These are phyloP conservation scores for Parauchenoglanis ngamensis DNA, from an alignment of 2,797 vertebrate genomes.

Conservation along the genomic window DNA sequence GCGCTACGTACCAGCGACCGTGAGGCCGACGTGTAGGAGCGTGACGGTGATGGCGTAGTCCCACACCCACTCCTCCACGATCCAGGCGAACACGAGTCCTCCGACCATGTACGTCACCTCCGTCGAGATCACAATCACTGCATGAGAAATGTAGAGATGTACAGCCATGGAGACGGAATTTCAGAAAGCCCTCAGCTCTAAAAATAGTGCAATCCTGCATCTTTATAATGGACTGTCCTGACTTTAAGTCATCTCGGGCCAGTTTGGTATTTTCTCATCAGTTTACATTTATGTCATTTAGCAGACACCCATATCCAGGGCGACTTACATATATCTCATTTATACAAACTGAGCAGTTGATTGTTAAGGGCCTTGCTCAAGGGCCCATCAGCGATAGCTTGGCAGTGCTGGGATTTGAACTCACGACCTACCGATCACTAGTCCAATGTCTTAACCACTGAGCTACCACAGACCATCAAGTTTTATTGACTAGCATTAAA, in stretches of 20 bases:
- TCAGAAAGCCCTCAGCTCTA: not conserved
- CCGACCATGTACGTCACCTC: constrained; percentile 83
- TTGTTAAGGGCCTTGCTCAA: too few relatives aligned
- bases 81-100: constrained; percentile 82
- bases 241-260: not conserved
- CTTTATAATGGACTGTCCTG: not conserved
- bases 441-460: too few relatives aligned
- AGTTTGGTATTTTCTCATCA: not conserved
- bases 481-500: not conserved
- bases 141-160: not conserved
- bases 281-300: too few relatives aligned
- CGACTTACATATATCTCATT: too few relatives aligned
- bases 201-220: not conserved
- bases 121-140: constrained; percentile 84
- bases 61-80: constrained; percentile 92
- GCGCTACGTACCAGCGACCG: constrained; percentile 73
- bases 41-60: constrained; percentile 89
- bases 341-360: too few relatives aligned
- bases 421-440: too few relatives aligned
- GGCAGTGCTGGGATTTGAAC: too few relatives aligned
- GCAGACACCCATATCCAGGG: too few relatives aligned
- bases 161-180: not conserved
- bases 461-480: not conserved
- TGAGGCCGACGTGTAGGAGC: constrained; percentile 82
- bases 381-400: too few relatives aligned